These are phyloP conservation scores for Eucera pruinosa DNA, from an alignment of 2,888 invertebrate species.

Conservation along the genomic window DNA sequence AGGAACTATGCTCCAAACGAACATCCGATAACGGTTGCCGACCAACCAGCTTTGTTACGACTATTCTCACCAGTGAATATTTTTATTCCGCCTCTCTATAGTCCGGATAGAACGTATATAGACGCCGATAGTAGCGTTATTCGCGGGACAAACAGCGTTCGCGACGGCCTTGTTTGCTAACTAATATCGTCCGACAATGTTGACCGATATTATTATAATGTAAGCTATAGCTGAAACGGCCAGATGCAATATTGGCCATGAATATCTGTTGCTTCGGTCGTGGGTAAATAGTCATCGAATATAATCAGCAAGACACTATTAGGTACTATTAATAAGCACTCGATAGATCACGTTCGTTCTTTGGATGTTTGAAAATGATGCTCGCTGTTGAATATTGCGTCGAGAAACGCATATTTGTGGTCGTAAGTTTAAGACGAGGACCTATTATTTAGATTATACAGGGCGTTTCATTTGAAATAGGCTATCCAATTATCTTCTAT, in stretches of 20 bases:
- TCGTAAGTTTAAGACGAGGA: too few species aligned
- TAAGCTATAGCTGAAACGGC: slow-evolving; percentile 7
- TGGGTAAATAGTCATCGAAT: neutral
- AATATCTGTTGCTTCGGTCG: slow-evolving; percentile 9
- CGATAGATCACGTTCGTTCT: neutral
- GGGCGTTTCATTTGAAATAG: too few species aligned
- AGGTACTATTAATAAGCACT: neutral
- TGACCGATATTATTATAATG: slow-evolving; percentile 26
- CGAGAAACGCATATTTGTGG: too few species aligned
- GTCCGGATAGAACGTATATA: too few species aligned
- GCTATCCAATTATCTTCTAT: too few species aligned
- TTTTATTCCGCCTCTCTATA: neutral
- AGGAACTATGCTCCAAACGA: neutral
- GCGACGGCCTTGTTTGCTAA: slow-evolving; percentile 6
- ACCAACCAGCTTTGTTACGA: slow-evolving; percentile 3
- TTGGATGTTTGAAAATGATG: neutral
- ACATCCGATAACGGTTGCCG: neutral
- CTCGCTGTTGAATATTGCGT: too few species aligned
- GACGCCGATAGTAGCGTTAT: slow-evolving; percentile 18
- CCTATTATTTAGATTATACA: too few species aligned
- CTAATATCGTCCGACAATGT: slow-evolving; percentile 28
- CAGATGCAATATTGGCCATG: neutral
- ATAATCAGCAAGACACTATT: too few species aligned
- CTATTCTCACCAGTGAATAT: neutral
- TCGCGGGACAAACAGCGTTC: slow-evolving; percentile 16